phyloP scores from a whole-genome alignment of 1,140 invertebrate species.

The Conus betulinus region DNA sequence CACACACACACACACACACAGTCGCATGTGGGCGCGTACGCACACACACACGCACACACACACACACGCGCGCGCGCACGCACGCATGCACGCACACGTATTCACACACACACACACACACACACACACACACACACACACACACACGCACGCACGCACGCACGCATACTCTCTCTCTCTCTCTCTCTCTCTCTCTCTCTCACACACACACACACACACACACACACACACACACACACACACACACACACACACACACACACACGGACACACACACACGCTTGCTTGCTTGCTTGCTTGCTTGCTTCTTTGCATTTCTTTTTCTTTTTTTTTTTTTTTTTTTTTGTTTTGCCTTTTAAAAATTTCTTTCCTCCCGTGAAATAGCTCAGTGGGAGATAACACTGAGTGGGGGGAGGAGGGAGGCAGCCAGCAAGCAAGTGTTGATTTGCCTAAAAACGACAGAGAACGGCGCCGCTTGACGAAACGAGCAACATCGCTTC shows the following conservation, averaged over 20 bases:
- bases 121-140: neutral
- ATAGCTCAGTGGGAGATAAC: too few species aligned
- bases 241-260: neutral
- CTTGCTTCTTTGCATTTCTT: too few species aligned
- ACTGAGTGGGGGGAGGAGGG: neutral
- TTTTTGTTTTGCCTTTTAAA: neutral
- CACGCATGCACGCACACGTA: neutral
- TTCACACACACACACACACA: neutral
- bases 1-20: too few species aligned
- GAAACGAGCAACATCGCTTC: too few species aligned
- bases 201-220: neutral
- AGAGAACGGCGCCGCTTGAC: too few species aligned
- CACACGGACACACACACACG: neutral
- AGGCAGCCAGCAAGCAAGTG: neutral
- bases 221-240: neutral
- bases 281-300: neutral
- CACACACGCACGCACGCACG: neutral
- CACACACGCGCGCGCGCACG: neutral
- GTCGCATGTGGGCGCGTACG: neutral
- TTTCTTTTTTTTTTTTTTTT: neutral
- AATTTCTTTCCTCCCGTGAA: too few species aligned
- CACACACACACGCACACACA: neutral
- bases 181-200: slow-evolving; percentile 15
- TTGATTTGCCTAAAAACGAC: neutral
- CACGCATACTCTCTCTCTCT: neutral